Conservation (phyloP, 2,113 vertebrate species). For the Pteronura brasiliensis region DNA sequence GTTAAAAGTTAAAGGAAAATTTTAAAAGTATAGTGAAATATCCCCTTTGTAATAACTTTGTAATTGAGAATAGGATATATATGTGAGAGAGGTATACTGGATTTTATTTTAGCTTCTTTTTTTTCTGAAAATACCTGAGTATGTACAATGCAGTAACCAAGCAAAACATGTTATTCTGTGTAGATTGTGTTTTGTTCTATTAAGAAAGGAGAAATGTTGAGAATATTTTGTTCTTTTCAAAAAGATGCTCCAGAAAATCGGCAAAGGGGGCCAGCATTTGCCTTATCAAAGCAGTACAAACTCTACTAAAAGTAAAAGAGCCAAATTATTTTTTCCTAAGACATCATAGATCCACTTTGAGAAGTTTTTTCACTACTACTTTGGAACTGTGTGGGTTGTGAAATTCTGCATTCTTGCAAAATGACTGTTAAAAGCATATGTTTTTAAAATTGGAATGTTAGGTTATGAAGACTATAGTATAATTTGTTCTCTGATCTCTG, state of each 20-base stretch:
- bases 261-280: not conserved
- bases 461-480: not conserved
- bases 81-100: too few relatives aligned
- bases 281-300: not conserved
- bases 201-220: conserved; percentile 2
- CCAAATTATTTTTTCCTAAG: not conserved
- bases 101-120: conserved; percentile 11
- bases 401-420: not conserved
- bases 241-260: not conserved
- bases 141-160: not conserved
- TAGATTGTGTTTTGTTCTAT: not conserved
- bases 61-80: too few relatives aligned
- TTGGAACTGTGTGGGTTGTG: not conserved
- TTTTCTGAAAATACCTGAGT: not conserved
- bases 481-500: not conserved
- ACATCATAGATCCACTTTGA: not conserved
- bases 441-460: not conserved
- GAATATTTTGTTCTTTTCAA: conserved; percentile 10
- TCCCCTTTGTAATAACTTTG: not conserved
- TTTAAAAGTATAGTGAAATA: conserved; percentile 7
- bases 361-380: not conserved
- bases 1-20: conserved; percentile 39
- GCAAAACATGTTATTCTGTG: not conserved
- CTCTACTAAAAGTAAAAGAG: not conserved
- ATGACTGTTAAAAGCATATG: not conserved